Conservation (phyloP, 1,140 invertebrate genomes). For the Eriocheir sinensis region DNA sequence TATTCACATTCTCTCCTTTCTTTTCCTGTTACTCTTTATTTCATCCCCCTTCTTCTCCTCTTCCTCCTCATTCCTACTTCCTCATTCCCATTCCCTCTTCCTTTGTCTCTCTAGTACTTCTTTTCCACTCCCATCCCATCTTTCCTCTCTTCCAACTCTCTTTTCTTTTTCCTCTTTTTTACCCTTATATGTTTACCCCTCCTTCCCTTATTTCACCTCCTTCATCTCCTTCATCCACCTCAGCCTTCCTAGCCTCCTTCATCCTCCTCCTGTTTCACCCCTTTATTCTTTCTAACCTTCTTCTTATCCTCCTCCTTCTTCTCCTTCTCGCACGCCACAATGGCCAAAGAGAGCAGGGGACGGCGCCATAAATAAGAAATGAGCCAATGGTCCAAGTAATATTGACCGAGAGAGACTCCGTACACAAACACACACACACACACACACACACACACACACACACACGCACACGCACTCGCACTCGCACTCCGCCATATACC, state of each 20-base stretch:
- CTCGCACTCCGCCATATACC: background rate
- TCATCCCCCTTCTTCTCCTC: background rate
- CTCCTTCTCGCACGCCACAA: background rate
- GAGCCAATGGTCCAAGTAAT: slow-evolving; percentile 9
- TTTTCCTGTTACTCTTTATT: no score
- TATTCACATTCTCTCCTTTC: no score
- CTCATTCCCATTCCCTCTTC: background rate
- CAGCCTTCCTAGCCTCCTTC: background rate
- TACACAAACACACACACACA: background rate
- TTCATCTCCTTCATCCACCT: background rate
- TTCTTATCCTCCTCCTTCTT: background rate
- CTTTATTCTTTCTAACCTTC: no score
- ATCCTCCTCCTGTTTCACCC: no score
- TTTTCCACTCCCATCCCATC: no score
- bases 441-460: slow-evolving; percentile 38
- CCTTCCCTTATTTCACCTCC: background rate
- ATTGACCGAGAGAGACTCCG: background rate
- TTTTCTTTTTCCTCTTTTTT: no score
- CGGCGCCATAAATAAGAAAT: slow-evolving; percentile 15
- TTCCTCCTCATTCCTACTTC: background rate
- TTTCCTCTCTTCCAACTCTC: no score
- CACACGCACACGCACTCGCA: slow-evolving; percentile 41
- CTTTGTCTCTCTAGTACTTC: no score
- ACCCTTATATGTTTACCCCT: background rate
- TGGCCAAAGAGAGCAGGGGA: slow-evolving; percentile 8